Percentiles rank a stretch among this genome's conserved stretches.
Evolutionary conservation across 2,113 vertebrate genomes (phyloP).

Genomic region (Turnix velox): DNA sequence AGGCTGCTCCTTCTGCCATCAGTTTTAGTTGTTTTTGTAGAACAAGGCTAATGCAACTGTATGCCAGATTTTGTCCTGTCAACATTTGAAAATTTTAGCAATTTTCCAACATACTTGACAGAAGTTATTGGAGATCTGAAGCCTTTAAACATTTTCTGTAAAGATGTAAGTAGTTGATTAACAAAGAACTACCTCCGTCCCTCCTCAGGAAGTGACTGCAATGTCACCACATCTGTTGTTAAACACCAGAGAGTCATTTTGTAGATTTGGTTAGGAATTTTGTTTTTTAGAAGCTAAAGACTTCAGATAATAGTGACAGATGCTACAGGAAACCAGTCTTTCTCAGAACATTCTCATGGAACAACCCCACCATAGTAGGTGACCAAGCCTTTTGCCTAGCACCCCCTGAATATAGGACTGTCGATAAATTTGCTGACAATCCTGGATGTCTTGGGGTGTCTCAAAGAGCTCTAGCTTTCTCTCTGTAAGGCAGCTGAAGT

Average conservation of each 20-base stretch:
- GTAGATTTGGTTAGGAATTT: not conserved
- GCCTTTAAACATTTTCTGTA: not conserved
- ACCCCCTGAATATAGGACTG: not conserved
- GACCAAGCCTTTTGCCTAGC: not conserved
- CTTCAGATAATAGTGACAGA: not conserved
- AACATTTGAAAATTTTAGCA: not conserved
- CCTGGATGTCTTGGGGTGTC: not conserved
- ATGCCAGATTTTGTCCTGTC: not conserved
- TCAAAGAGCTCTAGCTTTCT: not conserved
- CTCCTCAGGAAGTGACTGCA: not conserved
- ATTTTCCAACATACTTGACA: not conserved
- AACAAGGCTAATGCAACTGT: not conserved
- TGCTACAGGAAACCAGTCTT: not conserved
- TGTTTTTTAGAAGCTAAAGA: not conserved
- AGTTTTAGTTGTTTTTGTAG: not conserved
- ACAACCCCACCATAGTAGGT: not conserved
- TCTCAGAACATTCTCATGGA: not conserved
- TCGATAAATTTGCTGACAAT: not conserved
- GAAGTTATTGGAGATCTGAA: not conserved
- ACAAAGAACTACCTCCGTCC: not conserved
- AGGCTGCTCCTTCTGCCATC: not conserved
- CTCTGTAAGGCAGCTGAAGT: not conserved
- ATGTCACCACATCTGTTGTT: not conserved
- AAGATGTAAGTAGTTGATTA: not conserved
- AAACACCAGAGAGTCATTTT: not conserved